These are phyloP conservation scores for Lasioglossum malachurum DNA, from an alignment of 2,888 invertebrate species.

Conservation along the genomic window DNA sequence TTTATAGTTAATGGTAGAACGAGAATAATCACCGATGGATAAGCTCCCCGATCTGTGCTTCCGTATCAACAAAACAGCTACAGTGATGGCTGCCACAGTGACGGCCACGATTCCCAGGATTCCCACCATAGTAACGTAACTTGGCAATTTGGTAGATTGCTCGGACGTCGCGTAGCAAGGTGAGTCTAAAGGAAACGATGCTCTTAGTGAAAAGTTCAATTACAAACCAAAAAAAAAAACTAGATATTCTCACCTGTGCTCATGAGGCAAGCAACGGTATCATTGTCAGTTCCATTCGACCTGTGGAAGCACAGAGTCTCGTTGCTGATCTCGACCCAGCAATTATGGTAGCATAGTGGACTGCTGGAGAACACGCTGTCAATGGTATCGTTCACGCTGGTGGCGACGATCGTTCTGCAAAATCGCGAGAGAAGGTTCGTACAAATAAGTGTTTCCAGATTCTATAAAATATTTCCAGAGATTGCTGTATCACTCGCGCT, in stretches of 20 bases:
- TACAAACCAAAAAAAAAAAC: not conserved
- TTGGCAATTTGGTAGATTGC: not conserved
- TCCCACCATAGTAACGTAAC: constrained; percentile 17
- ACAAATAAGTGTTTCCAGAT: not conserved
- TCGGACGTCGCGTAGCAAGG: not conserved
- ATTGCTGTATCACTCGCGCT: not conserved
- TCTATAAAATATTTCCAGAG: not conserved
- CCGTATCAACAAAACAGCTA: constrained; percentile 24
- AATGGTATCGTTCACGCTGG: constrained; percentile 42
- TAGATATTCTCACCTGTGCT: constrained; percentile 23
- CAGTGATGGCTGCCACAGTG: too few species aligned
- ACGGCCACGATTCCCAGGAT: constrained; percentile 28
- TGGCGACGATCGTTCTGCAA: constrained; percentile 33
- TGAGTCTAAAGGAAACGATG: constrained; percentile 7
- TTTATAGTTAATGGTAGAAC: fast-evolving
- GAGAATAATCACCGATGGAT: constrained; percentile 29
- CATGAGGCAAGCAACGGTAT: constrained; percentile 50
- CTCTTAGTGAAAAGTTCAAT: not conserved
- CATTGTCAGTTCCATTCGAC: not conserved
- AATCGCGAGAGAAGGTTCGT: not conserved
- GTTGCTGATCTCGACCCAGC: constrained; percentile 43
- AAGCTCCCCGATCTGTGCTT: not conserved
- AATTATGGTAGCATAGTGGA: constrained; percentile 40
- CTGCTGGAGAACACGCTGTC: constrained; percentile 26
- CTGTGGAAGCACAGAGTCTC: constrained; percentile 43